These are phyloP conservation scores for Chiridota heheva DNA, from an alignment of 35 echinoderm and acorn worm genomes.

Conservation along the genomic window DNA sequence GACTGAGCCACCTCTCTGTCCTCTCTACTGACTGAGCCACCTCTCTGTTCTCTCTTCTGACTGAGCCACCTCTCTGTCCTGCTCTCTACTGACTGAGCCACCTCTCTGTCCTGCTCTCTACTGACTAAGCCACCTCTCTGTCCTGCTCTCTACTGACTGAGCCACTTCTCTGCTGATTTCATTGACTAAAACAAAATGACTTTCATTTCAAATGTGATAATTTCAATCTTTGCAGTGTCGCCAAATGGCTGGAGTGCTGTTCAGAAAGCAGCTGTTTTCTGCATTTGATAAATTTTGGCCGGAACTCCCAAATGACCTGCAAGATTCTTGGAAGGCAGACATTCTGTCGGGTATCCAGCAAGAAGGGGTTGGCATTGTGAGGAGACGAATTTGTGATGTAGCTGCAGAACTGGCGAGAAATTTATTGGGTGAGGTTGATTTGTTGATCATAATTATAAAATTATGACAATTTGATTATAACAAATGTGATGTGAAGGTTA, in stretches of 20 bases:
- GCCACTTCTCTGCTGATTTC: neutral
- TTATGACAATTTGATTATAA: neutral
- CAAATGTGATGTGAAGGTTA: neutral
- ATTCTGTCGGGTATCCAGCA: conserved; percentile 64
- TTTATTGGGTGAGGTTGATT: conserved; percentile 69
- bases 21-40: no score
- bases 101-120: no score
- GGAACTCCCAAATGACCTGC: conserved; percentile 45
- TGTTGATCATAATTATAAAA: neutral
- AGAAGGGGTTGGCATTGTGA: conserved; percentile 44
- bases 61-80: no score
- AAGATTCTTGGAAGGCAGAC: conserved; percentile 61
- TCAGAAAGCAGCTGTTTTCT: conserved; percentile 72
- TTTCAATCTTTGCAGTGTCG: conserved; percentile 39
- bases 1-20: no score
- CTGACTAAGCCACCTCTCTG: no score
- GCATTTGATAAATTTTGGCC: conserved; percentile 77
- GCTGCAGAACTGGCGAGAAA: conserved; percentile 86
- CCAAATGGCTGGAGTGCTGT: conserved; percentile 86
- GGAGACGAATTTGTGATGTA: conserved; percentile 79
- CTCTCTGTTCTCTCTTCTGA: no score
- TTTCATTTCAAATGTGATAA: neutral
- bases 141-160: no score
- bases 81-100: no score
- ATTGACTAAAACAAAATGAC: neutral